These are phyloP conservation scores for Lysandra coridon DNA, from an alignment of 2,888 invertebrate species.

Conservation along the genomic window DNA sequence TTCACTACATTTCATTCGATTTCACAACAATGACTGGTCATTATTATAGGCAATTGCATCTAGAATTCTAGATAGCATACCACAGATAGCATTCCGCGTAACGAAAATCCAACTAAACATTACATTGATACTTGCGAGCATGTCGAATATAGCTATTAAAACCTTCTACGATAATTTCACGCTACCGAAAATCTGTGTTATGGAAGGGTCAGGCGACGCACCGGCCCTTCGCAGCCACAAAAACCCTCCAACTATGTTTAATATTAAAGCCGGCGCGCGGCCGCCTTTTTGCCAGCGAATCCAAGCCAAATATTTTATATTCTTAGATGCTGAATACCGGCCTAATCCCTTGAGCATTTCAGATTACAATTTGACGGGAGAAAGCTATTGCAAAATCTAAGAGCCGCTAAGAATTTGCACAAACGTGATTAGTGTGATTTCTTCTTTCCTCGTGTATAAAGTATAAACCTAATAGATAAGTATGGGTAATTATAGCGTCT, in stretches of 20 bases:
- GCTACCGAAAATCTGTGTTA: conserved; percentile 60
- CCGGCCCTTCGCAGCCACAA: conserved; percentile 62
- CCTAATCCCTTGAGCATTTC: not conserved
- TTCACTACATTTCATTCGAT: not conserved
- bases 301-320: conserved; percentile 39
- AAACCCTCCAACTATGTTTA: conserved; percentile 76
- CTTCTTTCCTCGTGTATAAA: not conserved
- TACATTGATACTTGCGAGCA: conserved; percentile 37
- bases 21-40: not conserved
- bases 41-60: not conserved
- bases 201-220: conserved; percentile 76
- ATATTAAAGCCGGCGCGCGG: conserved; percentile 73
- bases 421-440: not conserved
- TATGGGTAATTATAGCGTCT: not conserved
- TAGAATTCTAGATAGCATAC: not conserved
- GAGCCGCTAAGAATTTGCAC: not conserved
- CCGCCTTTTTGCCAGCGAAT: conserved; percentile 46
- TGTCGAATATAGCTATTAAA: conserved; percentile 45
- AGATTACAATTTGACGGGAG: not conserved
- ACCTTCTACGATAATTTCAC: conserved; percentile 44
- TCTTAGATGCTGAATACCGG: conserved; percentile 8
- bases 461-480: not conserved
- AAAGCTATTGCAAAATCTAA: not conserved
- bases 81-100: not conserved
- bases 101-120: not conserved